phyloP scores from a whole-genome alignment of 2,888 invertebrate species.

The Drosophila greeni region DNA sequence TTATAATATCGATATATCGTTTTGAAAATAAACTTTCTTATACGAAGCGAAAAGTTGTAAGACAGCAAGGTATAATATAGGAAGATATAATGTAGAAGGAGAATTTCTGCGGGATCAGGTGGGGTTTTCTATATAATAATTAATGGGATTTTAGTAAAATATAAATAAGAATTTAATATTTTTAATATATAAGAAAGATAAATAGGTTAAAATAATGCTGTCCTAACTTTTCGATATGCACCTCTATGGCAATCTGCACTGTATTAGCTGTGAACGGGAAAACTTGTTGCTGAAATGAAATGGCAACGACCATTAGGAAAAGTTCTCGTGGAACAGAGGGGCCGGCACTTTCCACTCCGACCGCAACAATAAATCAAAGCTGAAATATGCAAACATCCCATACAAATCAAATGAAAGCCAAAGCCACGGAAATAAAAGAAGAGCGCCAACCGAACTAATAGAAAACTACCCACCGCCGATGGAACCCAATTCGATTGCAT shows the following conservation, averaged over 20 bases:
- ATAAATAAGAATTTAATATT: too few relatives aligned
- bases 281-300: conserved; percentile 66
- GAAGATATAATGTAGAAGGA: background rate
- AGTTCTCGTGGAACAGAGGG: conserved; percentile 20
- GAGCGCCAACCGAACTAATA: conserved; percentile 40
- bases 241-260: conserved; percentile 38
- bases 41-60: background rate
- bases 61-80: background rate
- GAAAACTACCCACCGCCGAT: conserved; percentile 26
- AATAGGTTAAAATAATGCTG: background rate
- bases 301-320: conserved; percentile 37
- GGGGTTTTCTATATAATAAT: background rate
- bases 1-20: conserved; percentile 2
- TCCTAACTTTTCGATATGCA: background rate
- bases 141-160: too few relatives aligned
- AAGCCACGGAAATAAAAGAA: conserved; percentile 39
- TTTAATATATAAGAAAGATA: background rate
- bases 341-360: conserved; percentile 19
- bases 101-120: background rate
- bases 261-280: conserved; percentile 46
- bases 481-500: conserved; percentile 33
- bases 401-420: conserved; percentile 60
- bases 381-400: conserved; percentile 59
- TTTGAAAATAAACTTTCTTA: background rate
- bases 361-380: conserved; percentile 56